Percentiles rank a stretch among this genome's conserved stretches.
Evolutionary conservation across 1,140 invertebrate genomes (phyloP).

Genomic region (Trichoplusia ni): DNA sequence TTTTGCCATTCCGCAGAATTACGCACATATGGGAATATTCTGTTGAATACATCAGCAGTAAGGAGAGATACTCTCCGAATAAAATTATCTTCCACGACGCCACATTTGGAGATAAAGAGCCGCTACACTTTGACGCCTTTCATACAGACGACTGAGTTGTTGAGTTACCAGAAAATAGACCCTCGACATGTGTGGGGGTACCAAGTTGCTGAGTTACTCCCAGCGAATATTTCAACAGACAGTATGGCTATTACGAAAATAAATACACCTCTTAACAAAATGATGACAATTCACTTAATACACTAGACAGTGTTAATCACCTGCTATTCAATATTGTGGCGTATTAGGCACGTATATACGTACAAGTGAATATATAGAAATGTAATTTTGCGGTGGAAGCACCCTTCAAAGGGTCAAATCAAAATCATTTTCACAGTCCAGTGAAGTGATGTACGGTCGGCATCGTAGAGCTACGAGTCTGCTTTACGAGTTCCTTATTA

Average conservation of each 20-base stretch:
- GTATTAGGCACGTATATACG: conserved; percentile 54
- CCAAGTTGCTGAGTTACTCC: no score
- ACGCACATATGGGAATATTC: conserved; percentile 81
- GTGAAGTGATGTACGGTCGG: conserved; percentile 62
- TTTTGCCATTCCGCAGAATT: conserved; percentile 81
- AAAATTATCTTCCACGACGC: conserved; percentile 75
- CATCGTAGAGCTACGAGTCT: conserved; percentile 40
- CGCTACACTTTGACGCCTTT: conserved; percentile 44
- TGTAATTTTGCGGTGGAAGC: conserved; percentile 76
- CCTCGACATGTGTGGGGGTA: not conserved
- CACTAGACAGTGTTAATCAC: not conserved
- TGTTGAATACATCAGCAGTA: conserved; percentile 79
- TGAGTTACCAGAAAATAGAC: not conserved
- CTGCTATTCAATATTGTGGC: conserved; percentile 34
- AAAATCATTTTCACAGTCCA: conserved; percentile 81
- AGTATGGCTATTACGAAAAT: no score
- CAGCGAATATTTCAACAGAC: no score
- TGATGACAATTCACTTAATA: not conserved
- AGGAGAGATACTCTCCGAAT: conserved; percentile 76
- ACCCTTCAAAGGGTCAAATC: conserved; percentile 79
- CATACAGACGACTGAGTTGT: conserved; percentile 24
- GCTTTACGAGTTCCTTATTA: conserved; percentile 1
- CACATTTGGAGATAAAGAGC: conserved; percentile 69
- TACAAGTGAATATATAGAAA: conserved; percentile 69
- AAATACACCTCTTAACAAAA: no score